Percentiles rank a stretch among this genome's conserved stretches.
Conservation (phyloP, 2,888 invertebrate species). For the Adelognathus sp. region DNA sequence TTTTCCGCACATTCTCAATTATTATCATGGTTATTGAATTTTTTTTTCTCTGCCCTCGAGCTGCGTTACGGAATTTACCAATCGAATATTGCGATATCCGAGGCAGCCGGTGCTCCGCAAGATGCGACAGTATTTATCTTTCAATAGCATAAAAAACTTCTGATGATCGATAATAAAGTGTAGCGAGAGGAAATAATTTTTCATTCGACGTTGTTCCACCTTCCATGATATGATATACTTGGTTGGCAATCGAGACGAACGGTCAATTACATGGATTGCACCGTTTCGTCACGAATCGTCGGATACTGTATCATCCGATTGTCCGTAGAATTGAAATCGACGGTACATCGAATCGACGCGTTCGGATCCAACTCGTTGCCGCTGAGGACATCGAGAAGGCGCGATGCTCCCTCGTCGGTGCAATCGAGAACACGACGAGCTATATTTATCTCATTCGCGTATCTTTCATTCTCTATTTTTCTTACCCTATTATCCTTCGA, state of each 20-base stretch:
- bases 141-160: conserved; percentile 7
- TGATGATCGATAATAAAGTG: conserved; percentile 5
- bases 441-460: not conserved
- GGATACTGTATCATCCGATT: conserved; percentile 11
- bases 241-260: not conserved
- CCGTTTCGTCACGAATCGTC: conserved; percentile 1
- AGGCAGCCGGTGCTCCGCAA: not conserved
- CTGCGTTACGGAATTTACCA: conserved; percentile 44
- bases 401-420: conserved; percentile 20
- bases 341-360: conserved; percentile 22
- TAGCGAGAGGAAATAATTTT: conserved; percentile 21
- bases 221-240: no score
- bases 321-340: conserved; percentile 31
- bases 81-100: conserved; percentile 43
- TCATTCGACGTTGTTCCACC: conserved; percentile 1
- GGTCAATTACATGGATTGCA: conserved; percentile 21
- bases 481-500: conserved; percentile 50
- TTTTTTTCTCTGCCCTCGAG: not conserved
- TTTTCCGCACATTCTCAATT: no score
- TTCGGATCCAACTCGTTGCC: conserved; percentile 31
- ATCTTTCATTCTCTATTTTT: conserved; percentile 47
- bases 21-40: no score
- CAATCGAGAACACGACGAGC: conserved; percentile 34
- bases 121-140: not conserved
- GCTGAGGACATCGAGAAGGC: conserved; percentile 12